Conservation (phyloP, 2,888 invertebrate genomes). For the Xylophagus ater region DNA sequence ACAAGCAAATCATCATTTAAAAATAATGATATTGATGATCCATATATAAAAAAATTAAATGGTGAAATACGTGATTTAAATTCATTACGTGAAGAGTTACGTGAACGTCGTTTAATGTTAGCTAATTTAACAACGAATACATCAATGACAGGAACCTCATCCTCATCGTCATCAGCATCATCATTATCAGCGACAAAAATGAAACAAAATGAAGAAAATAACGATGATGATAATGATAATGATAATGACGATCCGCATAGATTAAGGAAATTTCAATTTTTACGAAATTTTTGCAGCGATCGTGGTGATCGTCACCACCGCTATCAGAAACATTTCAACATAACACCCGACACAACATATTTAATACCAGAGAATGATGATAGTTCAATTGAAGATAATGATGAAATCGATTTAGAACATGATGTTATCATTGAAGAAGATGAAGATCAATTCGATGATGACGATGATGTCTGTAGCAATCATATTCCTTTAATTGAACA, state of each 20-base stretch:
- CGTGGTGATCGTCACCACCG: no score
- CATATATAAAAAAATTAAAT: constrained; percentile 19
- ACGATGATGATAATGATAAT: constrained; percentile 26
- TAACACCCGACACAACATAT: constrained; percentile 36
- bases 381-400: constrained; percentile 18
- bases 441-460: constrained; percentile 26
- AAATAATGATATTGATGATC: constrained; percentile 13
- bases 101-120: constrained; percentile 37
- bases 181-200: constrained; percentile 31
- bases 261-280: constrained; percentile 20
- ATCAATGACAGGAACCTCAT: constrained; percentile 23
- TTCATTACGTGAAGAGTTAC: constrained; percentile 33
- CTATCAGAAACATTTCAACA: constrained; percentile 23
- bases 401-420: constrained; percentile 23
- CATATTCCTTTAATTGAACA: no score
- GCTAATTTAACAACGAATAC: constrained; percentile 37
- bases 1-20: neutral
- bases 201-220: constrained; percentile 36
- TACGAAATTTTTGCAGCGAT: constrained; percentile 10
- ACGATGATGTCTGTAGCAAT: no score
- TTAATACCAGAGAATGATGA: constrained; percentile 32
- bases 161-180: constrained; percentile 34
- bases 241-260: constrained; percentile 32
- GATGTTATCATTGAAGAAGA: constrained; percentile 33
- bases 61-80: constrained; percentile 28